A percentile compares a stretch with the other conserved stretches of the same genome.
Evolutionary conservation across 2,113 vertebrate genomes (phyloP).

Genomic region (Rousettus leschenaultii): DNA sequence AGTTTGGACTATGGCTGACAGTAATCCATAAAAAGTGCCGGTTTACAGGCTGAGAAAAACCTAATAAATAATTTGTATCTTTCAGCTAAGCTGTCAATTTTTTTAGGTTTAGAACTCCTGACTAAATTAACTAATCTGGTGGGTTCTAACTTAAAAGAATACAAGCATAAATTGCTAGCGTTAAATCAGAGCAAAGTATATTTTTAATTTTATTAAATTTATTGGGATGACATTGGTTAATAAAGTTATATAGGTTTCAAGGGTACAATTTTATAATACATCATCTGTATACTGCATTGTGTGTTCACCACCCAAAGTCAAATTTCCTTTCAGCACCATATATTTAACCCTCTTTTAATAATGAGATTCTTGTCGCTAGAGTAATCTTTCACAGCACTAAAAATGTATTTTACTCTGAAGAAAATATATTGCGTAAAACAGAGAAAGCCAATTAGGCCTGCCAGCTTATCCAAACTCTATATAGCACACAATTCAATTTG

Average conservation of each 20-base stretch:
- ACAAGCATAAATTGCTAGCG: slow-evolving; percentile 24
- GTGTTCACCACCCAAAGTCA: too few relatives aligned
- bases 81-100: neutral
- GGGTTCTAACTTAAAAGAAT: slow-evolving; percentile 9
- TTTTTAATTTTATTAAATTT: slow-evolving; percentile 3
- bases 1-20: neutral
- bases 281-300: too few relatives aligned
- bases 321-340: too few relatives aligned
- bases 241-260: too few relatives aligned
- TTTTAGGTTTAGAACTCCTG: neutral
- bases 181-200: neutral
- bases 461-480: slow-evolving; percentile 61
- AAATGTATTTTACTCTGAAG: slow-evolving; percentile 54
- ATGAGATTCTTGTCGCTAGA: slow-evolving; percentile 51
- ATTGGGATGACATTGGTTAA: too few relatives aligned
- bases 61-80: neutral
- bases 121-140: neutral
- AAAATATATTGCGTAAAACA: slow-evolving; percentile 69
- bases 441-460: slow-evolving; percentile 65
- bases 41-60: neutral
- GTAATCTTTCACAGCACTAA: slow-evolving; percentile 51
- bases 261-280: too few relatives aligned
- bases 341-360: neutral
- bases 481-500: slow-evolving; percentile 64
- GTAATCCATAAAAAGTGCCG: neutral